Evolutionary conservation across 2,797 vertebrate species (phyloP), one percentile per base, ranked within the genome.

Genomic region (Lindbergichthys nudifrons): DNA sequence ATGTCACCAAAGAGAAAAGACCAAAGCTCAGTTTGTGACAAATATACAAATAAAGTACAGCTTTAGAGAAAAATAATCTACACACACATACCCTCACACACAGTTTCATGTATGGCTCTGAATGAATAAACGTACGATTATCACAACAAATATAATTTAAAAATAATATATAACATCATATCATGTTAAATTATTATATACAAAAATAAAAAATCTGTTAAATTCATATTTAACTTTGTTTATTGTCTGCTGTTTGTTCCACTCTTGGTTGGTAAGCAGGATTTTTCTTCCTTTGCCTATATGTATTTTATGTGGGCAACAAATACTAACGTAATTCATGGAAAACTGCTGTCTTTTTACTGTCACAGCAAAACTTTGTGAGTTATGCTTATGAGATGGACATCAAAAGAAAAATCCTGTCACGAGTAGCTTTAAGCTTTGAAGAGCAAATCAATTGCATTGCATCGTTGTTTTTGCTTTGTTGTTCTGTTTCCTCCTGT

Each of bases 11-110:
- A 23, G 47, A 57, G 3, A 50, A 48, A 9, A 70, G 43, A 9
- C 73, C 65, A 68, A 63, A 46, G 11, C 10, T 63, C 12, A 23
- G 21, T 26, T 59, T 10, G 46, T 62, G 58, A 73, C 18, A 72
- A 81, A 70, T n/a, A n/a, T n/a, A n/a, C n/a, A n/a, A n/a, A n/a
- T n/a, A 32, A 26, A 26, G 26, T 36, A 36, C 32, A 36, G 32
- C 6, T 36, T 7, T 36, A 26, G 26, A 26, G 26, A 26, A 26
- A 26, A 26, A 26, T 26, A 26, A 26, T 26, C 26, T 4, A 26
- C 26, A 26, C 26, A 26, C 26, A 26, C 26, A 26, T 5, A 26
- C 26, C 26, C 26, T 26, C 26, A 26, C 26, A 26, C 26, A 36
- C 32, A 9, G 32, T 36, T 36, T 36, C 8, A 36, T 36, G 36